Evolutionary conservation across 1,140 invertebrate species (phyloP).

Genomic region (Gyrodactylus salaris): DNA sequence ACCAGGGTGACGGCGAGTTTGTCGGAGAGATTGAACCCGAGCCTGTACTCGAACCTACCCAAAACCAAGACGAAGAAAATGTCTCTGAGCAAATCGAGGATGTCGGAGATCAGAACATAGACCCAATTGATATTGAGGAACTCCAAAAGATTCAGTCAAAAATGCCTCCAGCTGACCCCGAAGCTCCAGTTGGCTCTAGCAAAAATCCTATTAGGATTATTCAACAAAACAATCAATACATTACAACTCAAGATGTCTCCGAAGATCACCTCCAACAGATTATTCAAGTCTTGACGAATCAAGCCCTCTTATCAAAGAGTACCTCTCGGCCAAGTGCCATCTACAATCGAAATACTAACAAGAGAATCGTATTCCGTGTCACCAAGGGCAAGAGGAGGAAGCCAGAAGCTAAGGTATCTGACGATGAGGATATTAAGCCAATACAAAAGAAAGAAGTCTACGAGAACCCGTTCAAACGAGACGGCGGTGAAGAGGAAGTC

Average conservation of each 20-base stretch:
- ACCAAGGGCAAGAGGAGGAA: slow-evolving; percentile 11
- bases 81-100: neutral
- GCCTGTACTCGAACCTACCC: neutral
- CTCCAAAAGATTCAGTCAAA: slow-evolving; percentile 17
- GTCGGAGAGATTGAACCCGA: slow-evolving; percentile 4
- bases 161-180: slow-evolving; percentile 14
- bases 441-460: neutral
- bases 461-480: neutral
- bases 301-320: slow-evolving; percentile 16
- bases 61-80: slow-evolving; percentile 3
- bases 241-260: slow-evolving; percentile 26
- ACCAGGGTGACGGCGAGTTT: slow-evolving; percentile 8
- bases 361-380: slow-evolving; percentile 27
- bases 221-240: slow-evolving; percentile 27
- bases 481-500: neutral
- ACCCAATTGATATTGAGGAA: slow-evolving; percentile 14
- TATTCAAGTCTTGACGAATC: slow-evolving; percentile 27
- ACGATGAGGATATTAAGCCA: neutral
- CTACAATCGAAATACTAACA: slow-evolving; percentile 26
- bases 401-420: neutral
- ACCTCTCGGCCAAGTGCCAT: slow-evolving; percentile 21
- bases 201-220: slow-evolving; percentile 31
- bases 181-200: slow-evolving; percentile 25
- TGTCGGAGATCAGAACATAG: slow-evolving; percentile 9
- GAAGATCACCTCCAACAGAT: slow-evolving; percentile 29